A percentile compares a stretch with the other conserved stretches of the same genome.
Evolutionary conservation across 2,888 invertebrate genomes (phyloP).

Genomic region (Nephrotoma guestfalica): DNA sequence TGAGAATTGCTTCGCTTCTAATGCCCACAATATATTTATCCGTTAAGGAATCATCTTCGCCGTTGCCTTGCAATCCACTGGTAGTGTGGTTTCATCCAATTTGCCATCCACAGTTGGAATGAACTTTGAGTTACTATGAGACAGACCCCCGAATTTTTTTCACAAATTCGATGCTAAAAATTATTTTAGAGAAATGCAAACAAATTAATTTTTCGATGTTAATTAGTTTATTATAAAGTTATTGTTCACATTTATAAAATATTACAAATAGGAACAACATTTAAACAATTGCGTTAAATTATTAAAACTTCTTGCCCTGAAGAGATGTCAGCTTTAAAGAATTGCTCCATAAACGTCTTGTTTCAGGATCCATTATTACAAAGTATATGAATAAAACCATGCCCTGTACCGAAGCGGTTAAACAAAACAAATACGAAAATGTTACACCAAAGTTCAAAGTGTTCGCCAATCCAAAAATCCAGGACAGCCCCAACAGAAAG

Average conservation of each 20-base stretch:
- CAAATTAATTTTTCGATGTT: too few relatives aligned
- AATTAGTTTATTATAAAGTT: background rate
- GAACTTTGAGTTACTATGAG: too few relatives aligned
- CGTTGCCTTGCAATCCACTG: too few relatives aligned
- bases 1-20: too few relatives aligned
- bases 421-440: slow-evolving; percentile 46
- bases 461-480: slow-evolving; percentile 44
- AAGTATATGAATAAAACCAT: slow-evolving; percentile 48
- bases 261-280: background rate
- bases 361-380: slow-evolving; percentile 39
- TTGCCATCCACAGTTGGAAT: too few relatives aligned
- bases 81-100: too few relatives aligned
- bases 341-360: slow-evolving; percentile 36
- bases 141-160: too few relatives aligned
- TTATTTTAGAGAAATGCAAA: too few relatives aligned
- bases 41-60: too few relatives aligned
- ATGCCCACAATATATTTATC: too few relatives aligned
- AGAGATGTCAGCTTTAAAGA: background rate
- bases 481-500: slow-evolving; percentile 43
- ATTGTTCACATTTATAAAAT: background rate
- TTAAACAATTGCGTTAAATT: background rate
- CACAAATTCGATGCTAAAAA: too few relatives aligned
- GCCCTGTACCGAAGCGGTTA: slow-evolving; percentile 46
- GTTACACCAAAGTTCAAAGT: slow-evolving; percentile 34
- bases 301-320: background rate